Base-by-base conservation (phyloP, 2,113 vertebrate species). In the Anguilla rostrata region DNA sequence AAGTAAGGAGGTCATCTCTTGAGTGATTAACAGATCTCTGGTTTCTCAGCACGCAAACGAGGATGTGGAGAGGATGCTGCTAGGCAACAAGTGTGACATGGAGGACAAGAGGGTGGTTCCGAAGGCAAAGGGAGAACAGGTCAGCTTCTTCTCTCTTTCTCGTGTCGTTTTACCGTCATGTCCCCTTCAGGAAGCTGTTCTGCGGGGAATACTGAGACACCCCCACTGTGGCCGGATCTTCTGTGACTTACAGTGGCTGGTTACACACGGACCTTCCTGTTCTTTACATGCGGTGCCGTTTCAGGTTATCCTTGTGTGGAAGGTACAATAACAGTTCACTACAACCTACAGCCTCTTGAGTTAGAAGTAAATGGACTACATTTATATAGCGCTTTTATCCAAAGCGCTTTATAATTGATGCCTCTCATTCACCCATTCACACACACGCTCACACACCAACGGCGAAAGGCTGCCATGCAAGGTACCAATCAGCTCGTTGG, bases 31-130 rank as follows among this genome's bases (percentile, higher is more conserved):
- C n/a, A 9, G n/a, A 26, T 66, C 60, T 66, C 60, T 49, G 14
- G 57, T 78, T 11, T 93, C 93, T 5, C 92, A 99, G 98, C 98
- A 99, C n/a, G 98, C 98, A 92, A 99, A 99, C 16, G 98, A 99
- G 93, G 98, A 99, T 34, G 98, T 99, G 90, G 98, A 99, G 96
- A 96, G 98, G 93, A 99, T 99, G 98, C 97, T 99, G 96, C 95
- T 99, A 97, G 98, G 98, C 95, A 99, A 99, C 97, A 99, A 99
- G 95, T 99, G 98, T 91, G 98, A 99, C 93, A 99, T 99, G 98
- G 98, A 99, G 85, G 98, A 99, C 90, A 99, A 99, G 94, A 95
- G 98, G 95, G 96, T 99, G 83, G 98, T 99, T 94, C 96, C 96
- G 87, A 99, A 98, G 96, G 95, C 97, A 94, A 99, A 98, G 96